Evolutionary conservation across 2,797 vertebrate species (phyloP).

Genomic region (Muscicapa comitata): DNA sequence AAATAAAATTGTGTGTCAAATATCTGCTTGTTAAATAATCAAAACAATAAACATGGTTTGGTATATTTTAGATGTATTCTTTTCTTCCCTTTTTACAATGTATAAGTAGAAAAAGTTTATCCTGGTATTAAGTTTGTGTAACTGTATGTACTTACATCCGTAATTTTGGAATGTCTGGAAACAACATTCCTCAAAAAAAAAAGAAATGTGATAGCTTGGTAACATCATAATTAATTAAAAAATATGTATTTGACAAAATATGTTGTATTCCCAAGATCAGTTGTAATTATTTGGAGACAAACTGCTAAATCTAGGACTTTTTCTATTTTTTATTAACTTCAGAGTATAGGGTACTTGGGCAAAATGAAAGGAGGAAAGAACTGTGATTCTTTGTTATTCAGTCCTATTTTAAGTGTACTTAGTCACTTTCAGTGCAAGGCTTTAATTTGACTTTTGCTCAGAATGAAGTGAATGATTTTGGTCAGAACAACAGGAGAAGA

Average conservation of each 20-base stretch:
- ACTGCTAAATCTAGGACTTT: neutral
- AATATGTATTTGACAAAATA: neutral
- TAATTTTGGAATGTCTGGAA: neutral
- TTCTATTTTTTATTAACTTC: neutral
- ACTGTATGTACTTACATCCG: accelerated
- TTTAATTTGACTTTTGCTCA: neutral
- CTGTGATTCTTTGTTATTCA: neutral
- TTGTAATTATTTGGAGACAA: neutral
- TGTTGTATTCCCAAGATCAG: neutral
- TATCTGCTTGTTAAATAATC: neutral
- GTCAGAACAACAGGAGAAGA: neutral
- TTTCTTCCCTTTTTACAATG: neutral
- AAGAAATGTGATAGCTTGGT: neutral
- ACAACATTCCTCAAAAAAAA: neutral
- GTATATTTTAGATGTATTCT: neutral
- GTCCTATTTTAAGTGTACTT: neutral
- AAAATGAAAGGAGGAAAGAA: neutral
- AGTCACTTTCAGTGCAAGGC: neutral
- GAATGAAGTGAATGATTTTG: neutral
- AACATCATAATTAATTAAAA: neutral
- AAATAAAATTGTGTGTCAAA: neutral
- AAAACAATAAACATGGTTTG: neutral
- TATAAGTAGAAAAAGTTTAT: neutral
- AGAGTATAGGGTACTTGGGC: neutral
- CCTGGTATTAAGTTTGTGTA: neutral